Evolutionary conservation across 2,888 invertebrate genomes (phyloP).

Genomic region (Drosophila kokeensis): DNA sequence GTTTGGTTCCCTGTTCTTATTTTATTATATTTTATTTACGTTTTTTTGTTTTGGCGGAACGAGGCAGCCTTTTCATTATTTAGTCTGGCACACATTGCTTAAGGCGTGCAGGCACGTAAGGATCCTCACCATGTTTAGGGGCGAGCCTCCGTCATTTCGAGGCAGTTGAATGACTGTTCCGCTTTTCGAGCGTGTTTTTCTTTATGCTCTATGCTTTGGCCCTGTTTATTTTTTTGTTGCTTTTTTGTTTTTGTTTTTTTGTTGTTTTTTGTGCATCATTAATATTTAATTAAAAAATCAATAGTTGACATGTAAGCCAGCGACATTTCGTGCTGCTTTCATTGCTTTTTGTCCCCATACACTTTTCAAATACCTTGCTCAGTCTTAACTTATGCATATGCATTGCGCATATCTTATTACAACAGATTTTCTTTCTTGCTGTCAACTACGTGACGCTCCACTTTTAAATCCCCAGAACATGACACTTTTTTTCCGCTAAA

Average conservation of each 20-base stretch:
- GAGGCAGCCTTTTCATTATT: conserved; percentile 49
- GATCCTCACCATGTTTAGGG: conserved; percentile 20
- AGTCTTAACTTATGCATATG: conserved; percentile 70
- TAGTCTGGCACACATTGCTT: conserved; percentile 52
- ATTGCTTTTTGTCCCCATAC: conserved; percentile 31
- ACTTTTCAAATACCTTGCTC: conserved; percentile 52
- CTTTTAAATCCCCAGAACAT: conserved; percentile 46
- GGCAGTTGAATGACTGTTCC: conserved; percentile 56
- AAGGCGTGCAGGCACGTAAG: conserved; percentile 47
- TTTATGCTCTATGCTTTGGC: conserved; percentile 40
- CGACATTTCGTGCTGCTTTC: conserved; percentile 49
- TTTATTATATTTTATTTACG: conserved; percentile 20
- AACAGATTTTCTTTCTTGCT: conserved; percentile 64
- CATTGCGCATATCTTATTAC: conserved; percentile 78
- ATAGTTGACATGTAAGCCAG: conserved; percentile 79
- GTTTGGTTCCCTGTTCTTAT: conserved; percentile 24
- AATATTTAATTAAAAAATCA: conserved; percentile 83
- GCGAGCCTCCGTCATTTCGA: conserved; percentile 32
- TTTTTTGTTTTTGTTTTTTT: background rate
- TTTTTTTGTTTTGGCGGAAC: conserved; percentile 12
- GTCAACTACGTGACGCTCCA: conserved; percentile 70
- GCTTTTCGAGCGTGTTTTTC: conserved; percentile 55
- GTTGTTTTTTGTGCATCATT: conserved; percentile 72
- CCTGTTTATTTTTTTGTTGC: conserved; percentile 30
- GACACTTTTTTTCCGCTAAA: conserved; percentile 18